Evolutionary conservation across 2,113 vertebrate genomes (phyloP).

Genomic region (Nyctibius bracteatus): DNA sequence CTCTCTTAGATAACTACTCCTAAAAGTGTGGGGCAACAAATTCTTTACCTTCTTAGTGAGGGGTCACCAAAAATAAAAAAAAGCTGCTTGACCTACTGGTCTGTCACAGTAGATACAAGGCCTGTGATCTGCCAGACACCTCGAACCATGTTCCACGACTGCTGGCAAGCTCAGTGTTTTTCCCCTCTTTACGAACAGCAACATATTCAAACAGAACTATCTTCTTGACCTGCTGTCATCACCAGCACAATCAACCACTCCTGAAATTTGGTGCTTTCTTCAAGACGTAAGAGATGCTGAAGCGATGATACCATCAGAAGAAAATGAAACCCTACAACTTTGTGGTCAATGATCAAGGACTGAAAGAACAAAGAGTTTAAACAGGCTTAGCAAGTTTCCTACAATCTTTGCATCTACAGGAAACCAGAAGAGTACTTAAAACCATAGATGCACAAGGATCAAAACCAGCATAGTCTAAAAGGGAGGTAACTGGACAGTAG

Average conservation of each 20-base stretch:
- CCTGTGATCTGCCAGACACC: neutral
- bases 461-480: neutral
- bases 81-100: neutral
- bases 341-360: neutral
- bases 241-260: neutral
- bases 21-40: neutral
- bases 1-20: neutral
- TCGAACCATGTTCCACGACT: rapidly evolving
- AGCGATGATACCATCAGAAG: neutral
- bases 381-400: neutral
- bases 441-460: neutral
- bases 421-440: neutral
- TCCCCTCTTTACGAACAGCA: neutral
- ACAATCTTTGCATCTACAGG: neutral
- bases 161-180: neutral
- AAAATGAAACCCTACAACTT: neutral
- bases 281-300: neutral
- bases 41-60: neutral
- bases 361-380: neutral
- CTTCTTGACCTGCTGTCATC: neutral
- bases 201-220: neutral
- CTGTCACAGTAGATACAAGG: neutral
- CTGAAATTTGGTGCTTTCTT: neutral
- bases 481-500: neutral
- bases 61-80: neutral